A percentile compares a stretch with the other conserved stretches of the same genome.
These are phyloP conservation scores for Chironomus tentans DNA, from an alignment of 2,888 invertebrate species.

Conservation along the genomic window DNA sequence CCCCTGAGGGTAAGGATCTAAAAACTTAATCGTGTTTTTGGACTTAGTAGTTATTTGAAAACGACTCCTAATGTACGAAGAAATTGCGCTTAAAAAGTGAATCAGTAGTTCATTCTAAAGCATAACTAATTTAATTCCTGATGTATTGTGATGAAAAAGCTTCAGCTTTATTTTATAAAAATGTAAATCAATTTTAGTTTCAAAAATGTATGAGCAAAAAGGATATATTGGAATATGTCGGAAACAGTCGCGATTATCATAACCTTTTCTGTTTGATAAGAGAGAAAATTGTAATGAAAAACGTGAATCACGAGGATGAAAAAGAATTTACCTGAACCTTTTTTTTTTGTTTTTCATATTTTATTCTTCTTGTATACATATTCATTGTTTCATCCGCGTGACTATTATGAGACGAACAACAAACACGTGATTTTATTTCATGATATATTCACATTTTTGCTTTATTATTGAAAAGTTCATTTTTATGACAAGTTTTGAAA, in stretches of 20 bases:
- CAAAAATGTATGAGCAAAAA: neutral
- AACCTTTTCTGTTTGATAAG: neutral
- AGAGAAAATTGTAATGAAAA: neutral
- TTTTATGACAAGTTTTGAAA: no score
- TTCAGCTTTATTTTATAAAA: no score
- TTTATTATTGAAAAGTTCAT: no score
- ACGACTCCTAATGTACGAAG: no score
- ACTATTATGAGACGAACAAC: neutral
- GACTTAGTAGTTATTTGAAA: no score
- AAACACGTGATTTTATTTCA: neutral
- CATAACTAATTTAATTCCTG: neutral
- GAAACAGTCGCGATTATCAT: neutral
- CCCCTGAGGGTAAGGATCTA: no score
- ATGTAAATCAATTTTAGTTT: neutral
- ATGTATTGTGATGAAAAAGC: neutral
- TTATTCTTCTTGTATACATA: neutral
- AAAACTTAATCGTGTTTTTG: no score
- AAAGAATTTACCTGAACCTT: neutral
- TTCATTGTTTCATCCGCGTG: neutral
- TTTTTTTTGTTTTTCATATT: neutral
- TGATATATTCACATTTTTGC: neutral
- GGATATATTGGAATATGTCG: no score
- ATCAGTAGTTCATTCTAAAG: no score
- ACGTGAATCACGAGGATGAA: slow-evolving; percentile 22
- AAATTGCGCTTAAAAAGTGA: no score